Evolutionary conservation across 2,113 vertebrate species (phyloP).

Genomic region (Tyto alba): DNA sequence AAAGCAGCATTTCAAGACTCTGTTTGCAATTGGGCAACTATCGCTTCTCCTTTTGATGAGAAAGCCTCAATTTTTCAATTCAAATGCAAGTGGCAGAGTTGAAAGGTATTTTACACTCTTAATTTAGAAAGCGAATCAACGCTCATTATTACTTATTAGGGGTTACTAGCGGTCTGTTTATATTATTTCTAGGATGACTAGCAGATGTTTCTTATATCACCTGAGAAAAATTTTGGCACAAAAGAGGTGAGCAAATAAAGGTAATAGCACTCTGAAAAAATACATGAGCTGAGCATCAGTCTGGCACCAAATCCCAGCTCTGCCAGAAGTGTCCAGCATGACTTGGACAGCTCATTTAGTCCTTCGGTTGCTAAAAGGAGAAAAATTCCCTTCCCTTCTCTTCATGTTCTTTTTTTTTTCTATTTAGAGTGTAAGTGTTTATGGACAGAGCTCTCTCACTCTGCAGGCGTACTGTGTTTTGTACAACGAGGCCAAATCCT

Average conservation of each 20-base stretch:
- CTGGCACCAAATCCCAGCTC: not conserved
- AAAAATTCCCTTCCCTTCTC: not conserved
- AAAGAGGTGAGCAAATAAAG: not conserved
- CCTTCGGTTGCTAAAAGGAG: not conserved
- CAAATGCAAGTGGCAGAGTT: not conserved
- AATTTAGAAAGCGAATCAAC: not conserved
- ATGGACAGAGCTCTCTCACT: not conserved
- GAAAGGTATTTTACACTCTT: not conserved
- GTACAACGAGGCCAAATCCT: not conserved
- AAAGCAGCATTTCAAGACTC: not conserved
- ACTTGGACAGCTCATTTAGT: not conserved
- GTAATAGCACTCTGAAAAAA: not conserved
- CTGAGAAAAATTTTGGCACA: not conserved
- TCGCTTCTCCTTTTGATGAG: not conserved
- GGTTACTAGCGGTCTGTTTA: not conserved
- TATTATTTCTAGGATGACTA: not conserved
- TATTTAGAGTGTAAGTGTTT: not conserved
- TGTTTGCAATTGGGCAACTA: not conserved
- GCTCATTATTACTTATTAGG: not conserved
- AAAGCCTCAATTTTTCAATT: not conserved
- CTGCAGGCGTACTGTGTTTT: not conserved
- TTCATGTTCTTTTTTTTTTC: not conserved
- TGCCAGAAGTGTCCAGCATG: not conserved
- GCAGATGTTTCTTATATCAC: not conserved
- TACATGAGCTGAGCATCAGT: not conserved